Conservation (phyloP, 2,888 invertebrate species). For the Drosophila parthenogenetica region DNA sequence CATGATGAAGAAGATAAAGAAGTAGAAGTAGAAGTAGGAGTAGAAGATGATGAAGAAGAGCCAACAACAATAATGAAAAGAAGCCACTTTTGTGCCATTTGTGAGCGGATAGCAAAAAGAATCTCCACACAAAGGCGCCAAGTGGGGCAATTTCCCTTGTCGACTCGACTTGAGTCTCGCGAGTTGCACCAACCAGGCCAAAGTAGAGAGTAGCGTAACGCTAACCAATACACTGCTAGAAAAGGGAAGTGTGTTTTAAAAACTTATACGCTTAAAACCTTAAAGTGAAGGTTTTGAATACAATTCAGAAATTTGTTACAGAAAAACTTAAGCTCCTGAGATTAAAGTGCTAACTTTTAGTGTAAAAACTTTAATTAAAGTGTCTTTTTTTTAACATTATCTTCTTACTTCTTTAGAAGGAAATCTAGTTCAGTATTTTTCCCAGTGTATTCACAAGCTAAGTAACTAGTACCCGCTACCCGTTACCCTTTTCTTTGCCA, state of each 20-base stretch:
- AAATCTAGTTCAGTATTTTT: neutral
- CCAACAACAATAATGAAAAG: slow-evolving; percentile 41
- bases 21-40: neutral
- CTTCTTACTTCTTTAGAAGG: no score
- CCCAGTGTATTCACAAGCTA: neutral
- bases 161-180: slow-evolving; percentile 32
- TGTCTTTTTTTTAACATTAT: no score
- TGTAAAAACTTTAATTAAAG: no score
- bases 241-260: no score
- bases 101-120: slow-evolving; percentile 67
- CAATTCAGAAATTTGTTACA: no score
- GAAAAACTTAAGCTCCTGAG: no score
- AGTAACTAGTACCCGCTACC: slow-evolving; percentile 10
- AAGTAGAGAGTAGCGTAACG: neutral
- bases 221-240: no score
- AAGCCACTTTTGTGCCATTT: slow-evolving; percentile 76
- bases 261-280: no score
- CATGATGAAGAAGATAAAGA: slow-evolving; percentile 9
- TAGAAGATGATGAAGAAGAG: slow-evolving; percentile 3
- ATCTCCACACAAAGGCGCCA: slow-evolving; percentile 71
- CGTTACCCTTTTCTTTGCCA: slow-evolving; percentile 1
- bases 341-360: no score
- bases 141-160: slow-evolving; percentile 75
- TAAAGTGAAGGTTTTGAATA: no score
- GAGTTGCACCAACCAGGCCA: slow-evolving; percentile 34